phyloP scores from a whole-genome alignment of 2,113 vertebrate genomes.

The Aphyosemion australe region DNA sequence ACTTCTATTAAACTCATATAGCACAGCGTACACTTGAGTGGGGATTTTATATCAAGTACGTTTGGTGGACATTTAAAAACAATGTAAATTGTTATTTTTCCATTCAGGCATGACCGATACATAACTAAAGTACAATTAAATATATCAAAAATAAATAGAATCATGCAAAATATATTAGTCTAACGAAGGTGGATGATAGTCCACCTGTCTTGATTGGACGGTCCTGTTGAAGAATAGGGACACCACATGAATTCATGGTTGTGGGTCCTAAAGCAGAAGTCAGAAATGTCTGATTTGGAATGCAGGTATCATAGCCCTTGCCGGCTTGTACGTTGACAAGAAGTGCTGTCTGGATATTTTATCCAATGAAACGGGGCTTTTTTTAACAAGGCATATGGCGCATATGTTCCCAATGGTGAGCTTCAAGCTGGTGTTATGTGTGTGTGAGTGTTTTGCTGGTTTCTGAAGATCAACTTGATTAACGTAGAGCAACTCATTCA shows the following conservation, averaged over 20 bases:
- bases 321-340: conserved; percentile 54
- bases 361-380: conserved; percentile 48
- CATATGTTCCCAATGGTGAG: conserved; percentile 60
- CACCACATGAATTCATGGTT: conserved; percentile 33
- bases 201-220: conserved; percentile 54
- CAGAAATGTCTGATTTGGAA: conserved; percentile 66
- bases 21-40: conserved; percentile 36
- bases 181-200: conserved; percentile 30
- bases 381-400: conserved; percentile 64
- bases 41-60: conserved; percentile 32
- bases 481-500: conserved; percentile 28
- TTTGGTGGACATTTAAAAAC: conserved; percentile 34
- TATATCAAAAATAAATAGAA: conserved; percentile 77
- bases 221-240: conserved; percentile 38
- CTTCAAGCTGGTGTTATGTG: conserved; percentile 65
- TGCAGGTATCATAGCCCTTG: conserved; percentile 70
- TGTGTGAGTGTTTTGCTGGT: conserved; percentile 60
- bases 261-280: conserved; percentile 59
- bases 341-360: conserved; percentile 52
- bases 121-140: conserved; percentile 68
- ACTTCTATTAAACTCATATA: conserved; percentile 28
- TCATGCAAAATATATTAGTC: conserved; percentile 74
- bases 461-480: conserved; percentile 54
- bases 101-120: conserved; percentile 58
- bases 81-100: not conserved